phyloP scores from a whole-genome alignment of 2,888 invertebrate genomes.

The Caenorhabditis zanzibari region DNA sequence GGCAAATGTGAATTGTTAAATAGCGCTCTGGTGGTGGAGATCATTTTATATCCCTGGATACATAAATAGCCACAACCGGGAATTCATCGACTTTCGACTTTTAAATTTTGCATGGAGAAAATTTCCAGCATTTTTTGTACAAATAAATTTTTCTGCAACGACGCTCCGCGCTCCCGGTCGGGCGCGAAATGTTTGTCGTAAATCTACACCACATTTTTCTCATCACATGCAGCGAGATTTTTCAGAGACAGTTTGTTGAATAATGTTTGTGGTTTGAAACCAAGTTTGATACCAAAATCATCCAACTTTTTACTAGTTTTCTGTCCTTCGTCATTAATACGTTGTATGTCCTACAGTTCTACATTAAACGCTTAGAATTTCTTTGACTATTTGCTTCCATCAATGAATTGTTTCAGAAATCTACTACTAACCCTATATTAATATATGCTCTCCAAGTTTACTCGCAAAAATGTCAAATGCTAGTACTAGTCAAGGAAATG shows the following conservation, averaged over 20 bases:
- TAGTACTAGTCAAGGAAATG: constrained; percentile 42
- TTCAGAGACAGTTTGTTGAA: too few relatives aligned
- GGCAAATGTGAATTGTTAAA: too few relatives aligned
- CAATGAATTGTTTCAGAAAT: neutral
- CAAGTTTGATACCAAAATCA: too few relatives aligned
- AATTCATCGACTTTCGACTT: too few relatives aligned
- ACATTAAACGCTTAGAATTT: neutral
- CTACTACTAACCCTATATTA: constrained; percentile 17
- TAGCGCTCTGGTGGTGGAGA: too few relatives aligned
- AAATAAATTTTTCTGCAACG: constrained; percentile 11
- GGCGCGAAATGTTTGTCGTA: constrained; percentile 40
- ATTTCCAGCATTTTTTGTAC: neutral
- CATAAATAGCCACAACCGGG: too few relatives aligned
- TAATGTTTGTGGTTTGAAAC: too few relatives aligned
- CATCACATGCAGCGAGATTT: constrained; percentile 5
- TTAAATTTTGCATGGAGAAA: too few relatives aligned
- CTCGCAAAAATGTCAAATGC: constrained; percentile 28
- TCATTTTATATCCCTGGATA: too few relatives aligned
- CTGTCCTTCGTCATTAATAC: too few relatives aligned
- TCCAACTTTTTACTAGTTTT: too few relatives aligned
- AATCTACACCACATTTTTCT: constrained; percentile 23
- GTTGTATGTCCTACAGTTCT: too few relatives aligned
- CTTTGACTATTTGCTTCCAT: neutral
- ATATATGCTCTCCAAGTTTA: constrained; percentile 16
- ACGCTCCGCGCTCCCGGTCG: constrained; percentile 20